phyloP scores from a whole-genome alignment of 2,888 invertebrate genomes.

The Himalopsyche anomala region DNA sequence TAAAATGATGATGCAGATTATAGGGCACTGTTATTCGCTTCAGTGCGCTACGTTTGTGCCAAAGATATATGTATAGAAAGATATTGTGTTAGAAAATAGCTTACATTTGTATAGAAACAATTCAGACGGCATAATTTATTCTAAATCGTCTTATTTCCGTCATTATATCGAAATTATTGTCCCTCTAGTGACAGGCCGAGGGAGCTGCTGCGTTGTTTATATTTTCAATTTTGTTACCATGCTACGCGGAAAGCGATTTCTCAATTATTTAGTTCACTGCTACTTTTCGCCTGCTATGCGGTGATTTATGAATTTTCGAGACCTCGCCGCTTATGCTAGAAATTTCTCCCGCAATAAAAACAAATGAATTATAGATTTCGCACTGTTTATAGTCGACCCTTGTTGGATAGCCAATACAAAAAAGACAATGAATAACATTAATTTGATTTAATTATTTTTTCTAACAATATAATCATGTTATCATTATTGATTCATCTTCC shows the following conservation, averaged over 20 bases:
- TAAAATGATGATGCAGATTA: too few species aligned
- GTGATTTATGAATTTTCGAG: slow-evolving; percentile 22
- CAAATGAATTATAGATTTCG: not conserved
- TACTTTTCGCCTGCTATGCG: slow-evolving; percentile 16
- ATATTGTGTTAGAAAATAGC: too few species aligned
- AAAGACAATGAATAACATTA: too few species aligned
- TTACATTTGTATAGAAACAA: too few species aligned
- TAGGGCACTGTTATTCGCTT: too few species aligned
- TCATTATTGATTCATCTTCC: too few species aligned
- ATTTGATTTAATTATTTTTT: too few species aligned
- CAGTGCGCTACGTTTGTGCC: too few species aligned
- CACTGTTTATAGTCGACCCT: not conserved
- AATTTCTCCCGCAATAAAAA: not conserved
- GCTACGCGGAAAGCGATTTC: slow-evolving; percentile 37
- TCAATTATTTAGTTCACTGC: slow-evolving; percentile 29
- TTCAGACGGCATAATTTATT: too few species aligned
- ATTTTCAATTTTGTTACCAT: slow-evolving; percentile 42
- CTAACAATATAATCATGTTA: too few species aligned
- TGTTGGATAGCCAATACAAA: not conserved
- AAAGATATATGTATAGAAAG: too few species aligned
- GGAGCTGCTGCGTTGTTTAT: slow-evolving; percentile 19
- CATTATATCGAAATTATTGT: not conserved
- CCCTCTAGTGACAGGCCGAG: slow-evolving; percentile 8
- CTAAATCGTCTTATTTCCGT: not conserved
- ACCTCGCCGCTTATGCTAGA: not conserved